Evolutionary conservation across 2,113 vertebrate species (phyloP).

Genomic region (Anguilla rostrata): DNA sequence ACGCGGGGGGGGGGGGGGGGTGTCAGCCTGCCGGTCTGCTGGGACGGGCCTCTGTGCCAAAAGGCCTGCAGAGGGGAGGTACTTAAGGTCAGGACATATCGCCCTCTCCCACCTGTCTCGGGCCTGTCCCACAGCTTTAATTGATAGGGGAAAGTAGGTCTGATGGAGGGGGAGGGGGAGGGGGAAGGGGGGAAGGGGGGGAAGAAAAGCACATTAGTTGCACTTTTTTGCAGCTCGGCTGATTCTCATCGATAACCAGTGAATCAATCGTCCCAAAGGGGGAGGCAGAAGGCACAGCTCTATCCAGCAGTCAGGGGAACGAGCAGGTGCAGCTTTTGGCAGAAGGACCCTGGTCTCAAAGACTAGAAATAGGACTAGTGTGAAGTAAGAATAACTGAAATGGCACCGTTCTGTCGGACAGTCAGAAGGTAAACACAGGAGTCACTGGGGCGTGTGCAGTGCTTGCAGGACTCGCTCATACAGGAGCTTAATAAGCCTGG

Average conservation of each 20-base stretch:
- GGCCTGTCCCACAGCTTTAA: not conserved
- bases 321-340: not conserved
- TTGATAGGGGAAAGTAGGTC: not conserved
- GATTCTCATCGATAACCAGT: not conserved
- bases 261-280: conserved; percentile 3
- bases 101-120: not conserved
- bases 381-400: not conserved
- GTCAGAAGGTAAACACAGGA: not conserved
- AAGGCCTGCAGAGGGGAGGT: not conserved
- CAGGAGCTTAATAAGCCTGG: not conserved
- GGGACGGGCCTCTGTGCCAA: not conserved
- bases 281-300: not conserved
- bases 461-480: not conserved
- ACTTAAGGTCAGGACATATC: not conserved
- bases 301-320: not conserved
- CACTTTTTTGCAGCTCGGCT: not conserved
- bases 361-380: not conserved
- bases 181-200: not conserved
- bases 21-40: not conserved
- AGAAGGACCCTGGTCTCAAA: not conserved
- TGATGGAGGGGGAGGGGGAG: not conserved
- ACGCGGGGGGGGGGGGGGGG: not conserved
- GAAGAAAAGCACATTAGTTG: conserved; percentile 11
- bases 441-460: not conserved
- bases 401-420: not conserved